Percentiles rank a stretch among this genome's conserved stretches.
phyloP scores from a whole-genome alignment of 1,140 invertebrate species.

The Medauroidea extradentata region DNA sequence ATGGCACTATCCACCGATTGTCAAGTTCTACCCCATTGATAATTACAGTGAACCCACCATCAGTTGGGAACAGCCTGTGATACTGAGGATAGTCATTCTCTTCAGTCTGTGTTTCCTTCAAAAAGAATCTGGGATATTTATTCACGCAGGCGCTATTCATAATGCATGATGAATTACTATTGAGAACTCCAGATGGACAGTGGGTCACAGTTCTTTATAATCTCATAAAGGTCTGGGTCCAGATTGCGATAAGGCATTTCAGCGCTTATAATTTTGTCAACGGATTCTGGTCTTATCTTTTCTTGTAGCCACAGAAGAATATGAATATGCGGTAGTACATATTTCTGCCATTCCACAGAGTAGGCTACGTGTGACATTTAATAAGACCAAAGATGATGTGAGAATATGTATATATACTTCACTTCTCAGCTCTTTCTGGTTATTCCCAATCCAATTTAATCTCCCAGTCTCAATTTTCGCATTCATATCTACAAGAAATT shows the following conservation, averaged over 20 bases:
- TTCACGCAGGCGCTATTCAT: slow-evolving; percentile 4
- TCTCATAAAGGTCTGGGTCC: slow-evolving; percentile 35
- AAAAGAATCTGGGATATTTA: slow-evolving; percentile 6
- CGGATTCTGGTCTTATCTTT: slow-evolving; percentile 28
- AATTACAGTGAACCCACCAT: too few species aligned
- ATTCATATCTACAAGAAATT: slow-evolving; percentile 40
- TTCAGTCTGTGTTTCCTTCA: not conserved
- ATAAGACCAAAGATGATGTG: slow-evolving; percentile 33
- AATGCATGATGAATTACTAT: slow-evolving; percentile 11
- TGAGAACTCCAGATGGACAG: slow-evolving; percentile 41
- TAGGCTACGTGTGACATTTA: too few species aligned
- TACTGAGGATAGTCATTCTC: not conserved
- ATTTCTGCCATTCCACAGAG: slow-evolving; percentile 48
- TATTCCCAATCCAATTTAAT: slow-evolving; percentile 33
- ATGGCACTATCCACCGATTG: too few species aligned
- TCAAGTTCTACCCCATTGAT: too few species aligned
- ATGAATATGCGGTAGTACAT: slow-evolving; percentile 47
- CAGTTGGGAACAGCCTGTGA: not conserved
- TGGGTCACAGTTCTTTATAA: slow-evolving; percentile 48
- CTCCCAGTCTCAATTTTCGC: slow-evolving; percentile 38
- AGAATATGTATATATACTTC: slow-evolving; percentile 28
- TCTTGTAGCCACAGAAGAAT: slow-evolving; percentile 41
- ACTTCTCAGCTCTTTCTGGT: slow-evolving; percentile 34
- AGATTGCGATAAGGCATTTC: slow-evolving; percentile 41
- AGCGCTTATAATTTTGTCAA: slow-evolving; percentile 37